Conservation (phyloP, 1,140 invertebrate genomes). For the Drosophila nebulosa region DNA sequence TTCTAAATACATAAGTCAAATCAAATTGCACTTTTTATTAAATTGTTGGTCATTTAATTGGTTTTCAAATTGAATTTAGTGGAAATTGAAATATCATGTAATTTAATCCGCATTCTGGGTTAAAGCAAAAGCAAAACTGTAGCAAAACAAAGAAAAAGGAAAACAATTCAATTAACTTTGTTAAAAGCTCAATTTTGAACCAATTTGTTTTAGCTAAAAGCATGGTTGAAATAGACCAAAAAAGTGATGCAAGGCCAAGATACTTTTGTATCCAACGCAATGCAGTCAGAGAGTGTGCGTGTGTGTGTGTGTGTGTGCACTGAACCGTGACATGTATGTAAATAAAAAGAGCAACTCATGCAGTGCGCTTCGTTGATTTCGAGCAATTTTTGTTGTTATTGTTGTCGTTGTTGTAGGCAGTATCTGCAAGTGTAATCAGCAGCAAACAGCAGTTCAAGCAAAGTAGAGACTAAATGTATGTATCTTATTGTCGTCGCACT, state of each 20-base stretch:
- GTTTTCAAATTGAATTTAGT: background rate
- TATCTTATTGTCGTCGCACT: conserved; percentile 1
- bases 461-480: background rate
- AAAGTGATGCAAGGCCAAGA: conserved; percentile 23
- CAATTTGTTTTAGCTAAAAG: conserved; percentile 56
- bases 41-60: too few relatives aligned
- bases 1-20: too few relatives aligned
- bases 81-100: background rate
- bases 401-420: conserved; percentile 28
- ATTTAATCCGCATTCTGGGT: background rate
- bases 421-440: conserved; percentile 71
- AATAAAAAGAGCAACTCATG: conserved; percentile 22
- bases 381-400: conserved; percentile 46
- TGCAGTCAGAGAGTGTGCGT: background rate
- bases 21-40: too few relatives aligned
- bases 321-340: conserved; percentile 57
- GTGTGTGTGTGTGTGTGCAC: conserved; percentile 23
- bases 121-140: background rate
- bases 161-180: conserved; percentile 59
- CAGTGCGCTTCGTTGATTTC: conserved; percentile 61
- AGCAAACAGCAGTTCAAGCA: conserved; percentile 23
- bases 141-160: conserved; percentile 17
- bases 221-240: conserved; percentile 11
- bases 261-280: conserved; percentile 7
- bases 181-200: conserved; percentile 32